Percentiles rank a stretch among this genome's conserved stretches.
Conservation (phyloP, 2,888 invertebrate species). For the Acronicta aceris region DNA sequence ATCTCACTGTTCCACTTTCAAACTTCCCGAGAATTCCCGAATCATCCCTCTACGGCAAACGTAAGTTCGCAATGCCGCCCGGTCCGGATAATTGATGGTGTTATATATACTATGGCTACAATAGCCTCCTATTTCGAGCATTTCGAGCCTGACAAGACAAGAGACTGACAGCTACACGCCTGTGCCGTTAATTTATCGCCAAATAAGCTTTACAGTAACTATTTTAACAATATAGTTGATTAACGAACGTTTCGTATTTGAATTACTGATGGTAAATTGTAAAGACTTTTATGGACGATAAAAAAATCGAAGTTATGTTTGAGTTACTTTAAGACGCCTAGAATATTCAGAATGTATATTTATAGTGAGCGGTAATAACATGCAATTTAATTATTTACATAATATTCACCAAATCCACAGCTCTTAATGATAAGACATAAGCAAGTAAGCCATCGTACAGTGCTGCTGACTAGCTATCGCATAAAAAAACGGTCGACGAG, state of each 20-base stretch:
- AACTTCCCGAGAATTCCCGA: slow-evolving; percentile 13
- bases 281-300: background rate
- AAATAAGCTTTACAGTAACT: slow-evolving; percentile 48
- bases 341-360: too few relatives aligned
- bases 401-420: too few relatives aligned
- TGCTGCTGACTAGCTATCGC: too few relatives aligned
- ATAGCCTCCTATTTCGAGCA: slow-evolving; percentile 50
- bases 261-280: slow-evolving; percentile 14
- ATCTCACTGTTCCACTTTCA: slow-evolving; percentile 4
- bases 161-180: slow-evolving; percentile 54
- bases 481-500: background rate
- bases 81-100: slow-evolving; percentile 48
- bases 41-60: slow-evolving; percentile 17
- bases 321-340: too few relatives aligned
- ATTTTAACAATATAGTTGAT: slow-evolving; percentile 54
- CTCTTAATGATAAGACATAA: too few relatives aligned
- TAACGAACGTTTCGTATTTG: slow-evolving; percentile 35
- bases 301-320: too few relatives aligned
- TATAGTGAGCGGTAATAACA: too few relatives aligned
- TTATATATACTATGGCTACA: slow-evolving; percentile 31
- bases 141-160: slow-evolving; percentile 55
- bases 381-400: too few relatives aligned
- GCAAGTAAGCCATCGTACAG: too few relatives aligned
- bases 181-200: slow-evolving; percentile 52
- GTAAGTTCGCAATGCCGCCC: slow-evolving; percentile 29